Evolutionary conservation across 1,140 invertebrate genomes (phyloP), one percentile per base, ranked within the genome.

Genomic region (Heliothis subflexa): DNA sequence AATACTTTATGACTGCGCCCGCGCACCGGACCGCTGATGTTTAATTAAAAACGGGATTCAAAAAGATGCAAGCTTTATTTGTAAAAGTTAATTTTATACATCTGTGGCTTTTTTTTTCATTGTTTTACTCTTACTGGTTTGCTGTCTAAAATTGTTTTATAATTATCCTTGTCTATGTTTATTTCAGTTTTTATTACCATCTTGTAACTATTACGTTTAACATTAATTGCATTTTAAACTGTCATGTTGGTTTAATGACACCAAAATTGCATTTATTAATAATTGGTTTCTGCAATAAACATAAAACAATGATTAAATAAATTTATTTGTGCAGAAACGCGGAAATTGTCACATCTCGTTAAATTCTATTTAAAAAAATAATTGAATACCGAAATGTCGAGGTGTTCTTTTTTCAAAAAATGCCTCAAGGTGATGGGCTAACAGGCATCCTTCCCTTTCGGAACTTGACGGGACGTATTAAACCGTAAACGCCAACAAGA

Each of bases 401-500:
- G 57, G 84, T 72, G 25, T 66, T 66, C 73, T 81, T 79, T 78
- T 61, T 66, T 21, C 1, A 66, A 77, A 85, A 85, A 81, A 85
- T 78, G 88, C 86, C 87, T 72, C 66, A 79, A 83, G 85, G 87
- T 91, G 86, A 90, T 88, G 85, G 85, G 83, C 89, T 91, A 91
- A 86, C 79, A 82, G 84, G 74, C 84, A 78, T 82, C 79, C 81
- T 82, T 86, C 82, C 57, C 21, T 68, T 72, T 62, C 16, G 14
- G 50, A 59, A 50, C 61, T 55, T 89, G 88, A 89, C 87, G 86
- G 85, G 70, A 68, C 75, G 70, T 90, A 93, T 92, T 90, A 92
- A 92, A 89, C 92, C 84, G 87, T 92, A 91, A 89, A 78, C 81
- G 79, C 85, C 80, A 78, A 79, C 81, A 81, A 82, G 91, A 92